These are phyloP conservation scores for Syngnathus typhle DNA, from an alignment of 2,113 vertebrate genomes.

Conservation along the genomic window DNA sequence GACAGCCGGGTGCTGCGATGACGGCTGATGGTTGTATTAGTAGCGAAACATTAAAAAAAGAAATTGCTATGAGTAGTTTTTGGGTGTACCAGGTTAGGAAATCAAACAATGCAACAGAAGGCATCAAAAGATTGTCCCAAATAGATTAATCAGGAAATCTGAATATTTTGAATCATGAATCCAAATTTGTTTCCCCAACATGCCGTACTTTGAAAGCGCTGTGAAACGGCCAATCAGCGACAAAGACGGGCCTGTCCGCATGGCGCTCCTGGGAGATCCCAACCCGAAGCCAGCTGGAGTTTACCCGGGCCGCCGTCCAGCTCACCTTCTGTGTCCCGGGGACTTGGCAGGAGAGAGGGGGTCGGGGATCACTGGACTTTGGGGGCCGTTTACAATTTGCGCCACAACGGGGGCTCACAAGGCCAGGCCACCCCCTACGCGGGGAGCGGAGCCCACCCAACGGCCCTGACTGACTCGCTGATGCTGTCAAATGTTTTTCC, in stretches of 20 bases:
- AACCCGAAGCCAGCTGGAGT: conserved; percentile 57
- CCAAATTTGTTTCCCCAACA: conserved; percentile 37
- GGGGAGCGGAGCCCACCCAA: conserved; percentile 59
- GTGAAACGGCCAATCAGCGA: conserved; percentile 38
- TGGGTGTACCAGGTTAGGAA: too few species aligned
- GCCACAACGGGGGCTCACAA: conserved; percentile 45
- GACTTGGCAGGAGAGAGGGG: conserved; percentile 31
- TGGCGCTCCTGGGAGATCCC: conserved; percentile 48
- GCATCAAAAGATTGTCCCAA: neutral
- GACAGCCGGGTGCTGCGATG: neutral
- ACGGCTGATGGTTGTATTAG: neutral
- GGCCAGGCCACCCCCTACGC: conserved; percentile 45
- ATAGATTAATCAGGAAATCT: neutral
- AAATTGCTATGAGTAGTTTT: too few species aligned
- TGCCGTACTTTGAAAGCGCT: conserved; percentile 58
- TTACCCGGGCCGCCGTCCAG: conserved; percentile 60
- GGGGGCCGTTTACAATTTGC: conserved; percentile 45
- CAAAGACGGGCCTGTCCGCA: conserved; percentile 59
- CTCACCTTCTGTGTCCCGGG: conserved; percentile 55
- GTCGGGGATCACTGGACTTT: conserved; percentile 35
- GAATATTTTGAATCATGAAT: neutral
- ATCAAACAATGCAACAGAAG: neutral
- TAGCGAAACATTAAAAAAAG: neutral
- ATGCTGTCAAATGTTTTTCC: conserved; percentile 37
- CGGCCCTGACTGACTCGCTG: conserved; percentile 12